Base-by-base conservation (phyloP, 2,797 vertebrate species). In the Sebastes hubbsi region DNA sequence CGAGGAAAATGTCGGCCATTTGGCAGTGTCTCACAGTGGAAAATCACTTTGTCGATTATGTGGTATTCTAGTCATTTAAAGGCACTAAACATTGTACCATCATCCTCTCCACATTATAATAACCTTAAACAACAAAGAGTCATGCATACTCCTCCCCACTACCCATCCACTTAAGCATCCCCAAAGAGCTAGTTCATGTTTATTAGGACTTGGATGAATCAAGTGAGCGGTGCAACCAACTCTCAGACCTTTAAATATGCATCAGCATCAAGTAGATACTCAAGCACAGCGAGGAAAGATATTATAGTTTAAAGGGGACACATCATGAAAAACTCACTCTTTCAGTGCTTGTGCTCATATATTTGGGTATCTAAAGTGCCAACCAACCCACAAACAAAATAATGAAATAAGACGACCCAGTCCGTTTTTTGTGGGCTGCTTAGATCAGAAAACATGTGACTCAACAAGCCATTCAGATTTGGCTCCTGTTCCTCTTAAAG, bases 221-320 rank as follows among this genome's bases (percentile, higher is more conserved):
- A 62, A 61, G 34, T 52, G 55, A 55, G 38, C 5, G 5, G n/a
- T 34, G 46, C 64, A 65, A 52, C 75, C 83, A 70, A 9, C 76
- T 75, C 55, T 49, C 46, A 34, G 12, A 59, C 67, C 49, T 81
- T 74, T 12, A 68, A 75, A 82, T 63, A 70, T 85, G n/a, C n/a
- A 46, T 84, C 63, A 22, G 67, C 29, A 56, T 80, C 73, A 59
- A 76, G 64, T 65, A n/a, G 29, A 66, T 25, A 6, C 55, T 82
- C 16, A 7, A 30, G 27, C 32, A 20, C 22, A 32, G 38, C 18
- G 58, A 83, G 42, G 6, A 46, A 4, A 3, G 36, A 25, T 1
- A 16, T 49, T 46, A 46, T 46, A 46, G 42, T 46, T 18, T 49
- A 49, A 49, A 20, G 46, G 46, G 46, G 46, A 49, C 3, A 49